These are phyloP conservation scores for Colinus virginianus DNA, from an alignment of 2,113 vertebrate genomes.

Conservation along the genomic window DNA sequence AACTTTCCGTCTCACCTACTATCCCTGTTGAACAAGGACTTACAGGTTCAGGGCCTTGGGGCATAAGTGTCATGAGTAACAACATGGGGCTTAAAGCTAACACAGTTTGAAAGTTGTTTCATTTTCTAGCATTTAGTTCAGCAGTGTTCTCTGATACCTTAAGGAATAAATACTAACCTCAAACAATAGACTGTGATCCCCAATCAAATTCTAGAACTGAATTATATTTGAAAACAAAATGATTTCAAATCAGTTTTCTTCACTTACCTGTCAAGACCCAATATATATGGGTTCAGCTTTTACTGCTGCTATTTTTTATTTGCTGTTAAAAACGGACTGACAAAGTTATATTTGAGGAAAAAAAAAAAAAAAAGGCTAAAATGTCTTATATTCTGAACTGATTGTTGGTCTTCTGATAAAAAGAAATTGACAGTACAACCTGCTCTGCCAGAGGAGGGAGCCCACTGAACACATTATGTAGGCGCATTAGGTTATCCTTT, in stretches of 20 bases:
- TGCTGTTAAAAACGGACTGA: neutral
- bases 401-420: neutral
- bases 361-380: neutral
- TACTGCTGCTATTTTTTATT: neutral
- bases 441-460: neutral
- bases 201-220: neutral
- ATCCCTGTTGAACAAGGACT: conserved; percentile 3
- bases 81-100: neutral
- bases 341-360: neutral
- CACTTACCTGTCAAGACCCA: neutral
- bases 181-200: neutral
- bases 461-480: neutral
- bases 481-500: neutral
- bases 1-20: neutral
- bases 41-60: neutral
- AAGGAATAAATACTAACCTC: conserved; percentile 4
- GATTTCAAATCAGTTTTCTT: conserved; percentile 12
- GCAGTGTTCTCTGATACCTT: conserved; percentile 5
- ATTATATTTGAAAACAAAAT: conserved; percentile 4
- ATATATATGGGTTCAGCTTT: neutral
- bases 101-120: neutral
- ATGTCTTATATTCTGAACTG: neutral
- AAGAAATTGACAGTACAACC: neutral
- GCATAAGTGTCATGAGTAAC: neutral
- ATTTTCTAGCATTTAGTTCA: conserved; percentile 17